phyloP scores from a whole-genome alignment of 2,113 vertebrate genomes.

The Phasianus colchicus region DNA sequence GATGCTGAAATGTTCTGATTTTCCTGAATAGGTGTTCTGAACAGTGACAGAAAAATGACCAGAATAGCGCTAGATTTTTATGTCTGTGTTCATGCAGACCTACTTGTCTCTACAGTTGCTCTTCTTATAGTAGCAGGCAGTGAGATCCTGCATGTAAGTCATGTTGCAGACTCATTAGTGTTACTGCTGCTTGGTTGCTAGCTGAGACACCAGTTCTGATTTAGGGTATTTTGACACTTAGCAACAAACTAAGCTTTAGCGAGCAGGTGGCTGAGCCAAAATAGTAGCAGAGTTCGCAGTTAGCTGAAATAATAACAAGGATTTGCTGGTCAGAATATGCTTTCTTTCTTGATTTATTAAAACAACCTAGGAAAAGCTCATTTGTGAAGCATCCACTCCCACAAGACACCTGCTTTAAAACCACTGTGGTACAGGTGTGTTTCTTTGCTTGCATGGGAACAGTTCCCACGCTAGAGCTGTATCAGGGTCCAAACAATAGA shows the following conservation, averaged over 20 bases:
- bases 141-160: slow-evolving; percentile 52
- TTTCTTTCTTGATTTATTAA: slow-evolving; percentile 65
- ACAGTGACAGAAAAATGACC: background rate
- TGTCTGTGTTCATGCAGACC: background rate
- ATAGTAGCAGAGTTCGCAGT: slow-evolving; percentile 70
- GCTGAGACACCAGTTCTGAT: slow-evolving; percentile 68
- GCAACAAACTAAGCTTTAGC: slow-evolving; percentile 68
- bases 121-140: slow-evolving; percentile 33
- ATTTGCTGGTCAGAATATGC: slow-evolving; percentile 68
- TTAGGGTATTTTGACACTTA: slow-evolving; percentile 77
- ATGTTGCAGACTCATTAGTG: slow-evolving; percentile 67
- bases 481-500: background rate
- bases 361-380: slow-evolving; percentile 6
- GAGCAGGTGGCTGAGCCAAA: slow-evolving; percentile 76
- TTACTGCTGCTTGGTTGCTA: slow-evolving; percentile 67
- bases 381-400: slow-evolving; percentile 56
- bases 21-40: background rate
- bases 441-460: background rate
- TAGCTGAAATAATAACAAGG: slow-evolving; percentile 74
- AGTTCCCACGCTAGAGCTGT: background rate
- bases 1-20: background rate
- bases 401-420: slow-evolving; percentile 41
- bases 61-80: background rate
- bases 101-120: background rate
- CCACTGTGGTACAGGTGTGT: background rate